Percentiles rank a stretch among this genome's conserved stretches.
phyloP scores from a whole-genome alignment of 2,888 invertebrate species.

The Himalopsyche tibetana region DNA sequence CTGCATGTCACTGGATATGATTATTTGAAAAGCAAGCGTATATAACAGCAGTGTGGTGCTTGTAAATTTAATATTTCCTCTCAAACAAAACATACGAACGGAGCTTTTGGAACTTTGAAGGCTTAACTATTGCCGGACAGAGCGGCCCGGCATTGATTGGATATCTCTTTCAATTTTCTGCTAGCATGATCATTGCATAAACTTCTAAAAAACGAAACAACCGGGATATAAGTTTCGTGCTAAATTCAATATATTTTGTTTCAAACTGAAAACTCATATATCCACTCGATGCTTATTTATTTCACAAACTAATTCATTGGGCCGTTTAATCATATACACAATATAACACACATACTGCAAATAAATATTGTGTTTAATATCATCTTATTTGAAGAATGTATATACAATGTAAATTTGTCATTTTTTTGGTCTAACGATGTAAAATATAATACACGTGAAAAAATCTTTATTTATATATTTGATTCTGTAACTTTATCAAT shows the following conservation, averaged over 20 bases:
- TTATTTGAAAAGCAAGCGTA: not conserved
- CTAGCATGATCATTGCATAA: not conserved
- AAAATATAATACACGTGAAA: too few relatives aligned
- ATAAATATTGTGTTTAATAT: too few relatives aligned
- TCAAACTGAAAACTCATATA: too few relatives aligned
- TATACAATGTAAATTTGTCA: too few relatives aligned
- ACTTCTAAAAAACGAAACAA: not conserved
- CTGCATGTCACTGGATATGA: not conserved
- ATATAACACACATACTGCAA: too few relatives aligned
- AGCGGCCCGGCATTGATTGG: not conserved
- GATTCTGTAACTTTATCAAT: too few relatives aligned
- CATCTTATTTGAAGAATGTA: too few relatives aligned
- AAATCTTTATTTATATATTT: too few relatives aligned
- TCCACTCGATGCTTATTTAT: too few relatives aligned
- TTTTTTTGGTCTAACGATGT: too few relatives aligned
- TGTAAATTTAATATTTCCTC: constrained; percentile 21
- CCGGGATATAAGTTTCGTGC: not conserved
- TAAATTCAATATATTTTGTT: not conserved
- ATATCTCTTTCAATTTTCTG: not conserved
- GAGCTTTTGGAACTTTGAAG: not conserved
- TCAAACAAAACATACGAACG: not conserved
- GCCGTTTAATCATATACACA: too few relatives aligned
- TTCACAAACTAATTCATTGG: too few relatives aligned
- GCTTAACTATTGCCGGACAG: not conserved
- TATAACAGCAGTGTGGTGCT: not conserved